Base-by-base conservation (phyloP, 2,797 vertebrate species). In the Lithobates pipiens region DNA sequence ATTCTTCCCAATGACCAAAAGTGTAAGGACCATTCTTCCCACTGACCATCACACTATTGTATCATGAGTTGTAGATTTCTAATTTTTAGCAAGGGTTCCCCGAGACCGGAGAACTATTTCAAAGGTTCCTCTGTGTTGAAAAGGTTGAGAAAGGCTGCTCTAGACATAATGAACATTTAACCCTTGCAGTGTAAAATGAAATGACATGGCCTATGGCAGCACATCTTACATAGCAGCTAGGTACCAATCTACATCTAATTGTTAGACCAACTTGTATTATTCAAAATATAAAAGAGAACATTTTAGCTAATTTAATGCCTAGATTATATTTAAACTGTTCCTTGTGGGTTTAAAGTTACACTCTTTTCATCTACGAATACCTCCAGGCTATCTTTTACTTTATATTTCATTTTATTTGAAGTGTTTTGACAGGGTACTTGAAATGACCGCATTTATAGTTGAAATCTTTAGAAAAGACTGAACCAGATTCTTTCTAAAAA, bases 401-500 rank as follows among this genome's bases (percentile, higher is more conserved):
- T 27, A 71, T 11, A 46, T 80, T 54, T 70, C 67, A 29, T 71
- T 71, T 80, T 29, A 71, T 36, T 80, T 71, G 18, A 80, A 80
- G 46, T 71, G 32, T 32, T 70, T 80, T 29, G 78, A 80, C 78
- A 63, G 50, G 54, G 18, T 72, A 73, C 69, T 70, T 67, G 69
- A 80, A 25, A 18, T 13, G 15, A 27, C 16, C 42, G 1, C 29
- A 80, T 54, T 54, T 78, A 68, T 25, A 46, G 23, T 78, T 78
- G 34, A 80, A 42, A 80, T 54, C 67, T 70, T 54, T 10, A 70
- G 5, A 54, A 46, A 70, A 50, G 67, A 70, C 46, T 54, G 77
- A 80, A 80, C 57, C 67, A 39, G 18, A 32, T 71, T 6, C 16
- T 72, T 18, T 74, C 32, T 74, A 16, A 16, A 78, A 74, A 42